Percentiles rank a stretch among this genome's conserved stretches.
Evolutionary conservation across 1,140 invertebrate species (phyloP).

Genomic region (Drosophila seguyi): DNA sequence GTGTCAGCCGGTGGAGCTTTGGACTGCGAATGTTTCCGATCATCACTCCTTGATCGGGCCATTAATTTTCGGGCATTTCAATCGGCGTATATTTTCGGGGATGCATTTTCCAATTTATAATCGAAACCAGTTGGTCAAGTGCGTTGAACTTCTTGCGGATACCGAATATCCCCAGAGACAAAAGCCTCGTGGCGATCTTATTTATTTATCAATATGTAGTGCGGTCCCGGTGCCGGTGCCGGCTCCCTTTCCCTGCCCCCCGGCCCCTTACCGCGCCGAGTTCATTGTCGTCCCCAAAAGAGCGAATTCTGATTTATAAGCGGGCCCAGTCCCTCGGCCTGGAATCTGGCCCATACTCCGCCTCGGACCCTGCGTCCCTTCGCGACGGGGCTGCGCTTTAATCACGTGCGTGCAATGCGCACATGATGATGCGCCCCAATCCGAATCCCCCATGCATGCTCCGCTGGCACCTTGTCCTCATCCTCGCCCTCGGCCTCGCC

Average conservation of each 20-base stretch:
- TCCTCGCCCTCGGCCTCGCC: not conserved
- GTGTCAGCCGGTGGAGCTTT: conserved; percentile 49
- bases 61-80: conserved; percentile 61
- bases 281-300: conserved; percentile 75
- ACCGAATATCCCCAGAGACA: conserved; percentile 60
- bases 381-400: conserved; percentile 80
- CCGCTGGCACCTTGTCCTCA: conserved; percentile 6
- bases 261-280: conserved; percentile 14
- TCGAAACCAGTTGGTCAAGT: conserved; percentile 78
- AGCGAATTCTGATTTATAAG: conserved; percentile 81
- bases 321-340: conserved; percentile 27
- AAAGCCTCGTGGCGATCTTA: conserved; percentile 77
- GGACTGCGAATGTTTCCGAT: conserved; percentile 45
- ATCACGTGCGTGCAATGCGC: conserved; percentile 81
- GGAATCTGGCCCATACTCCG: conserved; percentile 1
- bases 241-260: not conserved
- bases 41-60: conserved; percentile 28
- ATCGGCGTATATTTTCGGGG: conserved; percentile 21
- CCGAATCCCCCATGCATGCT: conserved; percentile 37
- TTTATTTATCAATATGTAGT: conserved; percentile 82
- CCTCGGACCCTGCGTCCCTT: conserved; percentile 4
- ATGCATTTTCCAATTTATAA: conserved; percentile 72
- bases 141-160: conserved; percentile 60
- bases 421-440: conserved; percentile 76
- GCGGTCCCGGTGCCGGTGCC: conserved; percentile 42